These are phyloP conservation scores for Channallabes apus DNA, from an alignment of 2,797 vertebrate species.

Conservation along the genomic window DNA sequence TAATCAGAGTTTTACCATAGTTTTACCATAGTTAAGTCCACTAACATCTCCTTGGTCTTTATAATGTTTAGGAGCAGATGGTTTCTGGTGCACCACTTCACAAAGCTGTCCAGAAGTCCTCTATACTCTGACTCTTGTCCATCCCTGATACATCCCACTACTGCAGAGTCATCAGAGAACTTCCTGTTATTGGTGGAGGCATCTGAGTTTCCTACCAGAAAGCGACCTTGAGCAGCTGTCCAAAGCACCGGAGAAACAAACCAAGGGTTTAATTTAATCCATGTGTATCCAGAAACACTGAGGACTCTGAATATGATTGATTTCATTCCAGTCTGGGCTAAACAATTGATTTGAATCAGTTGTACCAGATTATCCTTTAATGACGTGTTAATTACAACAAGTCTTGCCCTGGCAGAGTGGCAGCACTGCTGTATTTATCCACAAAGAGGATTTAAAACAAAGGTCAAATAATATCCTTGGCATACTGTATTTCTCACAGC, in stretches of 20 bases:
- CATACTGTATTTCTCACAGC: neutral
- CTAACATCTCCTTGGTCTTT: too few species aligned
- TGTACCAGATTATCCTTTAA: constrained; percentile 28
- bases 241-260: constrained; percentile 70
- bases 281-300: neutral
- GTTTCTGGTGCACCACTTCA: too few species aligned
- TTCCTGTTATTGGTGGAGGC: constrained; percentile 76
- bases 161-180: too few species aligned
- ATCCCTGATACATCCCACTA: too few species aligned
- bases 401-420: constrained; percentile 16
- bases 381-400: constrained; percentile 16
- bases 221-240: constrained; percentile 78
- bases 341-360: constrained; percentile 1
- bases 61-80: too few species aligned
- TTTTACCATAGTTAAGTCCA: too few species aligned
- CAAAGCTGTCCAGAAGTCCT: too few species aligned
- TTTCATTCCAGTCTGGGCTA: neutral
- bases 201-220: constrained; percentile 80
- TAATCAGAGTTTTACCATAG: too few species aligned
- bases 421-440: constrained; percentile 1
- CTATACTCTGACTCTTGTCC: too few species aligned
- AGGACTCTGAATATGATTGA: neutral
- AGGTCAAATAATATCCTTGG: neutral
- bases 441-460: constrained; percentile 7
- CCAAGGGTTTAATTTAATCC: constrained; percentile 27